A percentile compares a stretch with the other conserved stretches of the same genome.
phyloP scores from a whole-genome alignment of 2,113 vertebrate genomes.

The Thunnus maccoyii region DNA sequence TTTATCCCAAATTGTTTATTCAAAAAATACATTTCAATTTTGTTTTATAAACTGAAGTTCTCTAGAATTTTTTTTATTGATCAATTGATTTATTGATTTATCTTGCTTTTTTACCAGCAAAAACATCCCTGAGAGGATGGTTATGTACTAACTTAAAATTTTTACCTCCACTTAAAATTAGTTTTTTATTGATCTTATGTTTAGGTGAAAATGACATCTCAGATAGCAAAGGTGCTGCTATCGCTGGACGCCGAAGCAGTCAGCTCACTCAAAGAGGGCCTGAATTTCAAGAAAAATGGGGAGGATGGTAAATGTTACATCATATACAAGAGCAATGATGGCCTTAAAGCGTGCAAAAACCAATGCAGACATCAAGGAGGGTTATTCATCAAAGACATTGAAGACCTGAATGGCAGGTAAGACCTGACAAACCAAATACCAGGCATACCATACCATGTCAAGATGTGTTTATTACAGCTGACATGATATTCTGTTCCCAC shows the following conservation, averaged over 20 bases:
- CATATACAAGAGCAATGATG: conserved; percentile 76
- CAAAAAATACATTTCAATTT: too few relatives aligned
- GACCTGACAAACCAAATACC: background rate
- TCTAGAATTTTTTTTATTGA: too few relatives aligned
- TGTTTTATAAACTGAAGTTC: too few relatives aligned
- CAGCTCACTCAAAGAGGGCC: conserved; percentile 79
- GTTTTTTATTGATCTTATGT: background rate
- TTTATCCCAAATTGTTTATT: too few relatives aligned
- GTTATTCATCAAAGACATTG: conserved; percentile 86
- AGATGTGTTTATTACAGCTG: background rate
- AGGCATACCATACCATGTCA: too few relatives aligned
- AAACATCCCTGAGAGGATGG: too few relatives aligned
- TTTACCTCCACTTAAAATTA: too few relatives aligned
- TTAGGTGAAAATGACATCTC: conserved; percentile 53
- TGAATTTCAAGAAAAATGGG: conserved; percentile 84
- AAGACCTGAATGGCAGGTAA: conserved; percentile 85
- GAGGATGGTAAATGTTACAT: conserved; percentile 82
- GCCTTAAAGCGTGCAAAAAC: conserved; percentile 84
- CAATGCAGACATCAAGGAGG: conserved; percentile 89
- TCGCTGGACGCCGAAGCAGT: conserved; percentile 68
- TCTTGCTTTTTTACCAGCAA: too few relatives aligned
- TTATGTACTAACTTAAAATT: too few relatives aligned
- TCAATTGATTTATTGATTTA: too few relatives aligned
- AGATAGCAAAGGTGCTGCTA: conserved; percentile 74
- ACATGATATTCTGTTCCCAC: background rate